These are phyloP conservation scores for Tragopan temminckii DNA, from an alignment of 2,797 vertebrate genomes.

Conservation along the genomic window DNA sequence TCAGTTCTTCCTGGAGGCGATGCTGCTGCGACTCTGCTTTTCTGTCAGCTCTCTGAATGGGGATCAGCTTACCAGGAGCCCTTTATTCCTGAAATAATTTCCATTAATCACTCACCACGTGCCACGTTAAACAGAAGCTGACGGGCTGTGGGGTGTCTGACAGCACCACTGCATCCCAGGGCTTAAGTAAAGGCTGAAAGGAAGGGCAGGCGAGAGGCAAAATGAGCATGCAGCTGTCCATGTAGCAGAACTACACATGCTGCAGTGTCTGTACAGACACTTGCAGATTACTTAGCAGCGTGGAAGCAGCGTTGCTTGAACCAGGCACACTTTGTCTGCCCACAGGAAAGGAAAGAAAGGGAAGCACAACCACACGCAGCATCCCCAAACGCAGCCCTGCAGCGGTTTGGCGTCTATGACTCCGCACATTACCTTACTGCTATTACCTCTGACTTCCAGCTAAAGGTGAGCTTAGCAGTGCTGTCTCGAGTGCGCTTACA, in stretches of 20 bases:
- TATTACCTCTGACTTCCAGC: not conserved
- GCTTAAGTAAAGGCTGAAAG: conserved; percentile 13
- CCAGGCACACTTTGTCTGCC: not conserved
- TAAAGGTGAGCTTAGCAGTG: not conserved
- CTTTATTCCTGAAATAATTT: conserved; percentile 63
- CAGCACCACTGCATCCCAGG: conserved; percentile 17
- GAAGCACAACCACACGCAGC: not conserved
- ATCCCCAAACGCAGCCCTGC: not conserved
- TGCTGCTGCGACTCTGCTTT: conserved; percentile 57
- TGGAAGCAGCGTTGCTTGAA: not conserved
- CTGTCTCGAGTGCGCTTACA: not conserved
- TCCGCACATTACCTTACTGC: not conserved
- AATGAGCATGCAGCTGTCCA: not conserved
- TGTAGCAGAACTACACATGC: not conserved
- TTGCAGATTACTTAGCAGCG: not conserved
- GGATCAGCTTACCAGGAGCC: conserved; percentile 72
- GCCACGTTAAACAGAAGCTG: conserved; percentile 50
- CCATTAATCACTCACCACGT: conserved; percentile 66
- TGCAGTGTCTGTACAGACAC: not conserved
- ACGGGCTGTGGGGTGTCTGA: conserved; percentile 22
- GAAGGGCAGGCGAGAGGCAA: not conserved
- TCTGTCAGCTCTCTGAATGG: conserved; percentile 56
- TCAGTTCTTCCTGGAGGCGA: conserved; percentile 56
- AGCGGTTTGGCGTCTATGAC: not conserved
- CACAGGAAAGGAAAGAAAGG: not conserved